These are phyloP conservation scores for Danaus chrysippus DNA, from an alignment of 2,888 invertebrate genomes.

Conservation along the genomic window DNA sequence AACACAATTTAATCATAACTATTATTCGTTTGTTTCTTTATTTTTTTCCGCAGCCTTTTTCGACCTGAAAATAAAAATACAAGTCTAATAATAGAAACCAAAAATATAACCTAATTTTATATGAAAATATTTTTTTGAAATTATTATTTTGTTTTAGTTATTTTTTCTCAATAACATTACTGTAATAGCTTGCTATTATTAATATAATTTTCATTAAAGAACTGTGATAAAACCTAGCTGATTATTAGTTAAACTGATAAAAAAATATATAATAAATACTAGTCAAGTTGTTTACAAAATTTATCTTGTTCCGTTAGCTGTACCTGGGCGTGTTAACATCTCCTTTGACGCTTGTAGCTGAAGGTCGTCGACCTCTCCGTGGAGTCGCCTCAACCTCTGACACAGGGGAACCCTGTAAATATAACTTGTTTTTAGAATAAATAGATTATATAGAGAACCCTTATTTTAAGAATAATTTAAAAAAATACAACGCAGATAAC, in stretches of 20 bases:
- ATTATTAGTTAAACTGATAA: no score
- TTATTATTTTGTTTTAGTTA: no score
- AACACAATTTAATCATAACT: conserved; percentile 26
- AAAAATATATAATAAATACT: no score
- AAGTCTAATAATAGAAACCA: conserved; percentile 32
- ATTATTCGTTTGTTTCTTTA: conserved; percentile 46
- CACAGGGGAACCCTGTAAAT: conserved; percentile 41
- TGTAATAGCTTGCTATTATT: no score
- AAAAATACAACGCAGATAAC: no score
- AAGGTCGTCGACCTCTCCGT: conserved; percentile 44
- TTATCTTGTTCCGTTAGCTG: conserved; percentile 10
- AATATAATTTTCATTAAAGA: no score
- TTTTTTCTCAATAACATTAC: no score
- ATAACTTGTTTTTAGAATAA: background rate
- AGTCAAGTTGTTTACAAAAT: no score
- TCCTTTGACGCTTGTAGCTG: conserved; percentile 43
- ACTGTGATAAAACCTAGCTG: no score
- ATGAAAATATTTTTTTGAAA: background rate
- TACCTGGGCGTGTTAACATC: conserved; percentile 39
- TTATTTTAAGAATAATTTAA: no score
- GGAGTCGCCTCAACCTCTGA: conserved; percentile 37
- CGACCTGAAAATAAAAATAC: conserved; percentile 48
- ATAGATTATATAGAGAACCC: background rate
- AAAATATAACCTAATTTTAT: background rate
- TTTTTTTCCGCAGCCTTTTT: conserved; percentile 51